A percentile compares a stretch with the other conserved stretches of the same genome.
Conservation (phyloP, 37 sponge, comb jelly and placozoan species). For the Bolinopsis microptera region DNA sequence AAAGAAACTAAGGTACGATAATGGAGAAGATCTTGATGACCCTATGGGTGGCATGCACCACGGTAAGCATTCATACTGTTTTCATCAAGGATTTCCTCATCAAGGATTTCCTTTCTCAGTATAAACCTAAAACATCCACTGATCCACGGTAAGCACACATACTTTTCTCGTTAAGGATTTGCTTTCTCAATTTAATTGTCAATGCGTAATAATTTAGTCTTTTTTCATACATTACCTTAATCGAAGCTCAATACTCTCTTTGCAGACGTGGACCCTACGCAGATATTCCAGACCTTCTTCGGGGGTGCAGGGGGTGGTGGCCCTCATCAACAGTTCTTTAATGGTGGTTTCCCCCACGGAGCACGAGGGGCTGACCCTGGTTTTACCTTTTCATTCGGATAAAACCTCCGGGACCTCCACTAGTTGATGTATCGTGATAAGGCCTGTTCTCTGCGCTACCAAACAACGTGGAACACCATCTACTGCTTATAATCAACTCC, state of each 20-base stretch:
- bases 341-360: conserved; percentile 5
- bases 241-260: too few relatives aligned
- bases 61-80: too few relatives aligned
- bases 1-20: conserved; percentile 88
- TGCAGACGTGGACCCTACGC: conserved; percentile 74
- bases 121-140: too few relatives aligned
- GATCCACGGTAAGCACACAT: not conserved
- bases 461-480: not conserved
- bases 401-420: not conserved
- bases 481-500: not conserved
- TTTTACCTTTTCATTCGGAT: conserved; percentile 54
- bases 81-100: too few relatives aligned
- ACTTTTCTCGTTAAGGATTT: not conserved
- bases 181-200: too few relatives aligned
- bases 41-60: conserved; percentile 73
- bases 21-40: conserved; percentile 93
- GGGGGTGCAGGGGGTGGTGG: conserved; percentile 69
- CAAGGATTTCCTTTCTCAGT: too few relatives aligned
- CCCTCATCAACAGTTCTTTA: not conserved
- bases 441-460: not conserved
- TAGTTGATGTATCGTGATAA: not conserved
- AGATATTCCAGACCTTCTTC: conserved; percentile 76
- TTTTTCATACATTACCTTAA: too few relatives aligned
- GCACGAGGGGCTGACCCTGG: not conserved
- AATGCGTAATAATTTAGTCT: too few relatives aligned